phyloP scores from a whole-genome alignment of 1,140 invertebrate genomes.

The Drosophila guanche region DNA sequence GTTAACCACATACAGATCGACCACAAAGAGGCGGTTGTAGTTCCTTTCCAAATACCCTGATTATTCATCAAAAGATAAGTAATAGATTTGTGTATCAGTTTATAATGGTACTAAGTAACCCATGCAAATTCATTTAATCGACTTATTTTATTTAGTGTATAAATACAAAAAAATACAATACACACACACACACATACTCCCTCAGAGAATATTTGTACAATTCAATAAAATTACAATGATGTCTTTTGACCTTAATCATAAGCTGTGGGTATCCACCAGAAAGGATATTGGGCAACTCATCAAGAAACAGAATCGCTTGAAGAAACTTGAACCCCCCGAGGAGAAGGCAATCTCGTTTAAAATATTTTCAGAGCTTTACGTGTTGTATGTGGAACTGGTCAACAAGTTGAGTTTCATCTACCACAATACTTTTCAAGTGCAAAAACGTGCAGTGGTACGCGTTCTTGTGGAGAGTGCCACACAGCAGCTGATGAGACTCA shows the following conservation, averaged over 20 bases:
- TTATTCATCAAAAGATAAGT: constrained; percentile 33
- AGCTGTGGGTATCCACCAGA: constrained; percentile 58
- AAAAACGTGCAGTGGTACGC: constrained; percentile 85
- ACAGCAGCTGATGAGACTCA: constrained; percentile 77
- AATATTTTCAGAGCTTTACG: constrained; percentile 74
- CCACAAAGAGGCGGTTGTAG: constrained; percentile 91
- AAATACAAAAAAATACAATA: constrained; percentile 39
- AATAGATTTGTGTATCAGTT: constrained; percentile 33
- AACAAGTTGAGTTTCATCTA: constrained; percentile 84
- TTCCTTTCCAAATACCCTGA: constrained; percentile 87
- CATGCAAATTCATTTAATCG: constrained; percentile 42
- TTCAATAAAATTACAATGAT: constrained; percentile 27
- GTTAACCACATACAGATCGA: constrained; percentile 89
- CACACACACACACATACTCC: constrained; percentile 25
- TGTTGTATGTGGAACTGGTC: constrained; percentile 69
- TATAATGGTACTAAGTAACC: constrained; percentile 51
- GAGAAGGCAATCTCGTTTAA: constrained; percentile 64
- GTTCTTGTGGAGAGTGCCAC: constrained; percentile 84
- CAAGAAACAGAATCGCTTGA: constrained; percentile 63
- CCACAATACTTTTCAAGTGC: constrained; percentile 87
- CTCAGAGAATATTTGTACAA: constrained; percentile 15
- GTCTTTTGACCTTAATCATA: constrained; percentile 72
- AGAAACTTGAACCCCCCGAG: constrained; percentile 51
- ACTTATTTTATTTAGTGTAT: constrained; percentile 49
- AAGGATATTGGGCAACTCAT: constrained; percentile 65